Conservation (phyloP, 2,888 invertebrate genomes). For the Scaptomyza cyrtandrae region DNA sequence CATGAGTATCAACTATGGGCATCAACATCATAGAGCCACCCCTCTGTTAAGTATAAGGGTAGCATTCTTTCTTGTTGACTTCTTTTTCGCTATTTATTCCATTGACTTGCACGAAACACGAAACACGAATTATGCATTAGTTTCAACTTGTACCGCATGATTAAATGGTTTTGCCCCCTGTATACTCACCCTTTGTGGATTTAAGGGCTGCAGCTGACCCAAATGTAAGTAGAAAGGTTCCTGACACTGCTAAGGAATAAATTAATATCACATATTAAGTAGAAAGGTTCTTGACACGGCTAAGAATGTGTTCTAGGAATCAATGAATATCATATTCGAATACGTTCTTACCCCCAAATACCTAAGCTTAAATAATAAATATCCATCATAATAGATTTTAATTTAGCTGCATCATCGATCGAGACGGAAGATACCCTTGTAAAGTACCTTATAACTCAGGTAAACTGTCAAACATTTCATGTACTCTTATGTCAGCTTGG, state of each 20-base stretch:
- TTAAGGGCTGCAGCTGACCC: constrained; percentile 49
- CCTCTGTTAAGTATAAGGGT: constrained; percentile 42
- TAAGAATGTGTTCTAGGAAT: neutral
- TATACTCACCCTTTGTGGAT: constrained; percentile 2
- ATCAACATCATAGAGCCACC: constrained; percentile 34
- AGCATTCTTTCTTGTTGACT: constrained; percentile 38
- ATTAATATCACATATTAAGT: neutral
- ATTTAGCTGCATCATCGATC: constrained; percentile 34
- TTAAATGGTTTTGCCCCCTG: constrained; percentile 46
- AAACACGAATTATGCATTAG: constrained; percentile 78
- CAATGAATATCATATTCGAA: neutral
- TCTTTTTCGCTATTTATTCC: constrained; percentile 36
- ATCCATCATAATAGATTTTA: constrained; percentile 58
- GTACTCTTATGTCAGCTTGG: constrained; percentile 15
- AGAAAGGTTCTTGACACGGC: constrained; percentile 1
- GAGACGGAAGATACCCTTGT: constrained; percentile 20
- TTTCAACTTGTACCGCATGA: constrained; percentile 67
- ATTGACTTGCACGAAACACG: constrained; percentile 58
- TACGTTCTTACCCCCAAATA: neutral
- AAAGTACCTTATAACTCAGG: constrained; percentile 32
- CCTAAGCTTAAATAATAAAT: constrained; percentile 41
- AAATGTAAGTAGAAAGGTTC: constrained; percentile 23
- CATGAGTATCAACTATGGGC: constrained; percentile 35
- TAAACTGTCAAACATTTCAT: constrained; percentile 55
- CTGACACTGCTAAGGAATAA: neutral